Evolutionary conservation across 53 echinoderm and acorn worm genomes (phyloP).

Genomic region (Apostichopus leukothele): DNA sequence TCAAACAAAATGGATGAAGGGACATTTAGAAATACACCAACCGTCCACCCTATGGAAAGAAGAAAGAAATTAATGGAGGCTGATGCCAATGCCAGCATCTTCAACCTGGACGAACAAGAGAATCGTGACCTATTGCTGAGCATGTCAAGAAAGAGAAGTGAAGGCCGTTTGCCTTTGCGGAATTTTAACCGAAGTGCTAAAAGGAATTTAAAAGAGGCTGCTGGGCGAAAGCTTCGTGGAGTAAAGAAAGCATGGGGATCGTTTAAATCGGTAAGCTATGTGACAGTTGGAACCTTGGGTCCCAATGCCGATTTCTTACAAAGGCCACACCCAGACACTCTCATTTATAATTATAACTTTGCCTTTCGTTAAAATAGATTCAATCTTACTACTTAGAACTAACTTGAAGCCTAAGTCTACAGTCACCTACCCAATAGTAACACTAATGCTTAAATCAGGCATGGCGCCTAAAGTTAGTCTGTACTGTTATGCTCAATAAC

Average conservation of each 20-base stretch:
- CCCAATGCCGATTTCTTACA: too few species aligned
- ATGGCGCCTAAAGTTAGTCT: too few species aligned
- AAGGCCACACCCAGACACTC: too few species aligned
- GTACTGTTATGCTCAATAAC: too few species aligned
- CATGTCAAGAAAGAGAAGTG: not conserved
- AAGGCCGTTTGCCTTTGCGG: constrained; percentile 28
- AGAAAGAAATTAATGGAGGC: constrained; percentile 32
- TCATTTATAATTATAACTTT: too few species aligned
- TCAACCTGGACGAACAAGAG: not conserved
- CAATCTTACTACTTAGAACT: too few species aligned
- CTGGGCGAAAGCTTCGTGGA: constrained; percentile 69
- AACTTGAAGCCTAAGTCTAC: not conserved
- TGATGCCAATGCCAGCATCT: not conserved
- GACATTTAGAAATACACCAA: constrained; percentile 42
- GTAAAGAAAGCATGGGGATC: constrained; percentile 86
- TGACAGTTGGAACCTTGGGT: too few species aligned
- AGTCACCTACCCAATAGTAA: too few species aligned
- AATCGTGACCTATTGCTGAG: constrained; percentile 5
- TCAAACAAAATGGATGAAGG: constrained; percentile 43
- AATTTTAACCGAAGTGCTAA: constrained; percentile 3
- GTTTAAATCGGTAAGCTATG: constrained; percentile 71
- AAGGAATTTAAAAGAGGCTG: constrained; percentile 56
- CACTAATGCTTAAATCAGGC: too few species aligned
- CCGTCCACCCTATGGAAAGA: constrained; percentile 42
- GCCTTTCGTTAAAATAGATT: too few species aligned